Percentiles rank a stretch among this genome's conserved stretches.
Conservation (phyloP, 2,888 invertebrate species). For the Drosophila prolongata region DNA sequence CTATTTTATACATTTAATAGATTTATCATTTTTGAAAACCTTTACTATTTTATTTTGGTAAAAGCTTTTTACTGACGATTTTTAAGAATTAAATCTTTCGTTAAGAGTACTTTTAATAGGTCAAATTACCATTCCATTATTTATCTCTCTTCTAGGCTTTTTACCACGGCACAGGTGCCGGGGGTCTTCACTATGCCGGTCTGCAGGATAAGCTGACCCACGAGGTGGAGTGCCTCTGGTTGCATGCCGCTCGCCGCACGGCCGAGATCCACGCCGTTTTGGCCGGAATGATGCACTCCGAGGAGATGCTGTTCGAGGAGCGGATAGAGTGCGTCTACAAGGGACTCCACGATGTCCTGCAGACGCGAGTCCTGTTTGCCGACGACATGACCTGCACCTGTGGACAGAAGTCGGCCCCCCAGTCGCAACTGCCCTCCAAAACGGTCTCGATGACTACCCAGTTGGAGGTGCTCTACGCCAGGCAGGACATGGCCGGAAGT, state of each 20-base stretch:
- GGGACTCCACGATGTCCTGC: constrained; percentile 55
- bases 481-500: constrained; percentile 7
- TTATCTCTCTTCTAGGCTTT: constrained; percentile 56
- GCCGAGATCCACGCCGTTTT: constrained; percentile 70
- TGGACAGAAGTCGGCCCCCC: accelerated
- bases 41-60: too few relatives aligned
- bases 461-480: constrained; percentile 46
- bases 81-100: too few relatives aligned
- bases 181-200: constrained; percentile 49
- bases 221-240: constrained; percentile 73
- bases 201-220: constrained; percentile 52
- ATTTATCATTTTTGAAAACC: too few relatives aligned
- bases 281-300: constrained; percentile 68
- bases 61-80: too few relatives aligned
- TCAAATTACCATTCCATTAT: too few relatives aligned
- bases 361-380: constrained; percentile 49
- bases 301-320: constrained; percentile 61
- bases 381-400: constrained; percentile 38
- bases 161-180: constrained; percentile 69
- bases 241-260: constrained; percentile 76
- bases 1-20: too few relatives aligned
- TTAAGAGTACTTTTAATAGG: too few relatives aligned
- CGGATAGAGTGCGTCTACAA: constrained; percentile 72
- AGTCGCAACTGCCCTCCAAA: not conserved
- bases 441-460: not conserved